Percentiles rank a stretch among this genome's conserved stretches.
phyloP scores from a whole-genome alignment of 2,888 invertebrate genomes.

The Tinea pellionella region DNA sequence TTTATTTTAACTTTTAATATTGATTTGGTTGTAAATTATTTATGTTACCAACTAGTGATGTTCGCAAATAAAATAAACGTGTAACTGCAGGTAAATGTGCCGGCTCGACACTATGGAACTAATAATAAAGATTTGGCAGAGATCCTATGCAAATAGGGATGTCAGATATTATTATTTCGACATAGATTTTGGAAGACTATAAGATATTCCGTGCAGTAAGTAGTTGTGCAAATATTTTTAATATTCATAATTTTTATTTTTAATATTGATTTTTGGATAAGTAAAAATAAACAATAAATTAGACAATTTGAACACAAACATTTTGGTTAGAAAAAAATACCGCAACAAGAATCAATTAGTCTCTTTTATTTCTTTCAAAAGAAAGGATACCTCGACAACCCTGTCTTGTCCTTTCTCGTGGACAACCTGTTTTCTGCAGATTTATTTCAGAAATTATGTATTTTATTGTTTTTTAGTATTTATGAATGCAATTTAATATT shows the following conservation, averaged over 20 bases:
- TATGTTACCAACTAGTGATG: background rate
- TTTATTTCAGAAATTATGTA: background rate
- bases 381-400: background rate
- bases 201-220: no score
- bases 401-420: background rate
- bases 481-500: no score
- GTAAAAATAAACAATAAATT: no score
- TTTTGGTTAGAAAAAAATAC: background rate
- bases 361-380: background rate
- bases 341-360: background rate
- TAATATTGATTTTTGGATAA: no score
- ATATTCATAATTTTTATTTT: no score
- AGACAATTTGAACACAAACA: no score
- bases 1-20: no score
- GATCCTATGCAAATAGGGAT: background rate
- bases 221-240: no score
- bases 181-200: background rate
- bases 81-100: background rate
- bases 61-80: background rate
- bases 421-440: background rate
- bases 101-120: background rate
- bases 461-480: background rate
- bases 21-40: no score
- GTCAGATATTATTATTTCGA: background rate
- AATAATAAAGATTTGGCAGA: slow-evolving; percentile 10